These are phyloP conservation scores for Cyrtonyx montezumae DNA, from an alignment of 2,113 vertebrate species.

Conservation along the genomic window DNA sequence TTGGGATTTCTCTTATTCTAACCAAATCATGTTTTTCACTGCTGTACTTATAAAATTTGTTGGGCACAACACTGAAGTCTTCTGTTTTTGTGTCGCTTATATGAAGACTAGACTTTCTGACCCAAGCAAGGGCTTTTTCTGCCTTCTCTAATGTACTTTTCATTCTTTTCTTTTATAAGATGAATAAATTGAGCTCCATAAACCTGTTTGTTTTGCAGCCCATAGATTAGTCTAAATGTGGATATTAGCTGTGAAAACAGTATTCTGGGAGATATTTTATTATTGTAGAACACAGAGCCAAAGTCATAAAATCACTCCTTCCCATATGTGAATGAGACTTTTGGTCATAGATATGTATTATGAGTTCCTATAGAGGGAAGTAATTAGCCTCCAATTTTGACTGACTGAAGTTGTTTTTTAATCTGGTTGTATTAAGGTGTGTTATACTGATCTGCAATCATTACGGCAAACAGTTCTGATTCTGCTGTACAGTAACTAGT, in stretches of 20 bases:
- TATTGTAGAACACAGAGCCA: not conserved
- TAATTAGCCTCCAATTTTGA: not conserved
- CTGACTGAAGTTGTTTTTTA: not conserved
- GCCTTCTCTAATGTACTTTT: not conserved
- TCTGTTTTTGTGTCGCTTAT: not conserved
- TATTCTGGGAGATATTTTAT: not conserved
- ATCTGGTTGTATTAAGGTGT: not conserved
- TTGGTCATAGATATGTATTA: not conserved
- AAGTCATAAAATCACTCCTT: not conserved
- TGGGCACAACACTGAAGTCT: not conserved
- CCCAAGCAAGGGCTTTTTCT: not conserved
- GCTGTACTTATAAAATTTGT: not conserved
- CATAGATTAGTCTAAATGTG: not conserved
- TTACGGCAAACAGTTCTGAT: not conserved
- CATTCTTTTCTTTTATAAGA: not conserved
- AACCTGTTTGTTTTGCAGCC: not conserved
- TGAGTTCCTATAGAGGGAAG: not conserved
- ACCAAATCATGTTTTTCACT: not conserved
- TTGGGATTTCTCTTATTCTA: not conserved
- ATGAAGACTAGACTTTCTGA: not conserved
- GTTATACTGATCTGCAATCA: not conserved
- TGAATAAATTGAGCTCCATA: not conserved
- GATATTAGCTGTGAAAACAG: not conserved
- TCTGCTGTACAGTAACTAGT: not conserved
- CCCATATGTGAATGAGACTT: not conserved